phyloP scores from a whole-genome alignment of 2,113 vertebrate species.

The Octodon degus region DNA sequence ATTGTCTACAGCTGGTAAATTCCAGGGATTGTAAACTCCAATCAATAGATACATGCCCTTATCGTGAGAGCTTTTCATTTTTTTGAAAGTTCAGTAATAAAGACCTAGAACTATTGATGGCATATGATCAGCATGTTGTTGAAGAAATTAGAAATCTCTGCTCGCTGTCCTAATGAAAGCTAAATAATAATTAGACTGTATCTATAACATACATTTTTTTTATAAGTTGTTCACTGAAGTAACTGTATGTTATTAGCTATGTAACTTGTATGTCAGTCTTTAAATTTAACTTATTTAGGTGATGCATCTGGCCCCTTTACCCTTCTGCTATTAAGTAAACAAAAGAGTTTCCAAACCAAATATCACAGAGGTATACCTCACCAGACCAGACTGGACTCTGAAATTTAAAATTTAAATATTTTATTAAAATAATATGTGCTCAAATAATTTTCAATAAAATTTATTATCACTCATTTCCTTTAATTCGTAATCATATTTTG shows the following conservation, averaged over 20 bases:
- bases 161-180: slow-evolving; percentile 46
- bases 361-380: not conserved
- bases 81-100: slow-evolving; percentile 19
- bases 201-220: slow-evolving; percentile 17
- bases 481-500: slow-evolving; percentile 8
- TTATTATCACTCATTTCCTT: slow-evolving; percentile 13
- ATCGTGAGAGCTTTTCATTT: not conserved
- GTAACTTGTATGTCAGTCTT: not conserved
- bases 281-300: not conserved
- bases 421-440: not conserved
- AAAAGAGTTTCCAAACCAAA: not conserved
- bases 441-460: not conserved
- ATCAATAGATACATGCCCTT: not conserved
- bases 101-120: slow-evolving; percentile 13
- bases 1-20: not conserved
- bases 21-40: not conserved
- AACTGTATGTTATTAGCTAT: slow-evolving; percentile 34
- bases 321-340: slow-evolving; percentile 24
- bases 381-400: too few relatives aligned
- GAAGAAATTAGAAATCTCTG: slow-evolving; percentile 53
- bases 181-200: slow-evolving; percentile 31
- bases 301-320: not conserved
- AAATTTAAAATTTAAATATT: not conserved
- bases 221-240: slow-evolving; percentile 2
- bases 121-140: not conserved